Evolutionary conservation across 2,797 vertebrate genomes (phyloP), one percentile per base, ranked within the genome.

Genomic region (Gadopsis marmoratus): DNA sequence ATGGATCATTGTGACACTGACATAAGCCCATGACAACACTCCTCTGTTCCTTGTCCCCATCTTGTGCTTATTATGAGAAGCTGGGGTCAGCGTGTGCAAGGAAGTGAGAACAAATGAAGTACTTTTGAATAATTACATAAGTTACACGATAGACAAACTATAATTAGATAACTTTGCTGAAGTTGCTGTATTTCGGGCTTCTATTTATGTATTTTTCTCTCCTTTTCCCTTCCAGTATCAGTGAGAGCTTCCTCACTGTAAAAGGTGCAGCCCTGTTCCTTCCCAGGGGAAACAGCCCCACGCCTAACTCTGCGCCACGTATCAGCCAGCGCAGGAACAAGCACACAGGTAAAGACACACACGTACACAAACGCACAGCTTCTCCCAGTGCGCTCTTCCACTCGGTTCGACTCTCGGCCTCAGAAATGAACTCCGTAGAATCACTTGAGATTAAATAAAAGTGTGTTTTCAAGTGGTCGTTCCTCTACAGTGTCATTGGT

Each of bases 191-290:
- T 58, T 75, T 71, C 16, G 55, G 35, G n/a, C 63, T 45, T 61
- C 2, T 17, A 16, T 64, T 84, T 14, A 82, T 43, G 45, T 55
- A 5, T 68, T 66, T 59, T 59, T 43, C 23, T 61, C 26, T 76
- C 53, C 23, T 77, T 17, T 58, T 73, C 79, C 55, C 70, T 76
- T 76, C 10, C 92, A 99, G 98, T 92, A 99, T 99, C 95, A 99
- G 97, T 23, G 98, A 99, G 94, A 99, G 97, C 91, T 99, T 99
- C 91, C 96, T 99, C 82, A 98, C 98, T 0, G 98, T 99, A 59
- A 99, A 99, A 95, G 98, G 98, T 53, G 98, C 98, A 19, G 98
- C 98, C 5, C 96, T 99, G 83, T 99, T 99, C 93, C 96, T 99
- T 26, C 98, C 98, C 1, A 94, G 96, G 51, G 98, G 97, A 86